A percentile compares a stretch with the other conserved stretches of the same genome.
phyloP scores from a whole-genome alignment of 2,113 vertebrate genomes.

The Epinephelus lanceolatus region DNA sequence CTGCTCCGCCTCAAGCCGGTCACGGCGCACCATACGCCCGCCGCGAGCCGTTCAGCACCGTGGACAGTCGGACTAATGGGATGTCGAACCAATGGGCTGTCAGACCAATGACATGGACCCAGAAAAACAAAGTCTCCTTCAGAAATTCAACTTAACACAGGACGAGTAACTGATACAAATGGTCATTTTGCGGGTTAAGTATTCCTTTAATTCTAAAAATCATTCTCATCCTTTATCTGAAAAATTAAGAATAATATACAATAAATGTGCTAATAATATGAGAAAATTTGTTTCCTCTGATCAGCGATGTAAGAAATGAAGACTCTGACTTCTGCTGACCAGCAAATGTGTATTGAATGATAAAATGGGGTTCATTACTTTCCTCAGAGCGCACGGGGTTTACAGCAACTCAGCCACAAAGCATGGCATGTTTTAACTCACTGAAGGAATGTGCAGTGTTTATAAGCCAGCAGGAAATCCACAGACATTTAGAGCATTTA shows the following conservation, averaged over 20 bases:
- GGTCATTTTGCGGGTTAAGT: too few species aligned
- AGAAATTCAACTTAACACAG: too few species aligned
- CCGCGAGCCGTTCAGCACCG: too few species aligned
- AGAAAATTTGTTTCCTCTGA: neutral
- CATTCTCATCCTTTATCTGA: neutral
- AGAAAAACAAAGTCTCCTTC: too few species aligned
- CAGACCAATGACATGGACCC: too few species aligned
- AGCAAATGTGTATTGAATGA: neutral
- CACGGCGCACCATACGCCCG: too few species aligned
- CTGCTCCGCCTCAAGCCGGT: too few species aligned
- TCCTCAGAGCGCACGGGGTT: neutral
- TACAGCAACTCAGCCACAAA: slow-evolving; percentile 1
- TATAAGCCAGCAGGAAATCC: neutral
- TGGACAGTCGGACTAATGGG: too few species aligned
- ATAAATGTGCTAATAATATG: neutral
- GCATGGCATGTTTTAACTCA: neutral
- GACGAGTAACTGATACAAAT: too few species aligned
- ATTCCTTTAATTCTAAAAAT: too few species aligned
- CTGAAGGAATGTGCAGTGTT: neutral
- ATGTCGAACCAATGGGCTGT: too few species aligned
- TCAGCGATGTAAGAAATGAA: neutral
- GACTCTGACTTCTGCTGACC: neutral
- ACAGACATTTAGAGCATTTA: slow-evolving; percentile 1
- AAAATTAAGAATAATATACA: neutral
- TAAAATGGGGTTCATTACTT: neutral